Base-by-base conservation (phyloP, 2,888 invertebrate species). In the Epirrita christyi region DNA sequence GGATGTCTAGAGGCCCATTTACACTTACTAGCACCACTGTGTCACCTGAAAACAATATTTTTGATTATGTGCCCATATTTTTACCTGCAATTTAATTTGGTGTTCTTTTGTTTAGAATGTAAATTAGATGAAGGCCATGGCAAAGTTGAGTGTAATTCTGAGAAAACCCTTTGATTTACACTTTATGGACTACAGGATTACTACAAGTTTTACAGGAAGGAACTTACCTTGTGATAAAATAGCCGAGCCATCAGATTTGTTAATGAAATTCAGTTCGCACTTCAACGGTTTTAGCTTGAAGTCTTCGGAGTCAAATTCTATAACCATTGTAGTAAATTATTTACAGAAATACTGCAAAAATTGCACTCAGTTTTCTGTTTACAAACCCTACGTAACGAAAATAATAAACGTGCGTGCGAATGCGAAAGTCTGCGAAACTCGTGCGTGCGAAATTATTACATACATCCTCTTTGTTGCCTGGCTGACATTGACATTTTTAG, bases 1-100 rank as follows among this genome's bases (percentile, higher is more conserved):
- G 96, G 0, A 95, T 94, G 82, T 98, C 98, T 9, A 95, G 88
- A 0, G 98, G 98, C 0, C 98, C 98, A 84, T 97, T 96, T 34
- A 97, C 93, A 62, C 96, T 96, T 1, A 95, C 95, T 38, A 96
- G 78, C 0, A 96, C 94, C 45, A 95, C 94, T 11, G 97, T 97
- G 61, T 95, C 94, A 9, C 97, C 97, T 97, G 76, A 42, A 93
- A 92, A 49, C 21, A 21, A 3, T 21, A 21, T 21, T 3, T 21
- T 21, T 21, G 21, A 21, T 21, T 21, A n/a, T n/a, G 21, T 21
- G 21, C 21, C 21, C 21, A 21, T 21, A 21, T n/a, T n/a, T n/a
- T n/a, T n/a, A n/a, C n/a, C n/a, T n/a, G n/a, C n/a, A n/a, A n/a
- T n/a, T n/a, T n/a, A 28, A 41, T 36, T 32, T 13, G 28, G 36